Base-by-base conservation (phyloP, 2,113 vertebrate genomes). In the Chlorodrepanis virens region DNA sequence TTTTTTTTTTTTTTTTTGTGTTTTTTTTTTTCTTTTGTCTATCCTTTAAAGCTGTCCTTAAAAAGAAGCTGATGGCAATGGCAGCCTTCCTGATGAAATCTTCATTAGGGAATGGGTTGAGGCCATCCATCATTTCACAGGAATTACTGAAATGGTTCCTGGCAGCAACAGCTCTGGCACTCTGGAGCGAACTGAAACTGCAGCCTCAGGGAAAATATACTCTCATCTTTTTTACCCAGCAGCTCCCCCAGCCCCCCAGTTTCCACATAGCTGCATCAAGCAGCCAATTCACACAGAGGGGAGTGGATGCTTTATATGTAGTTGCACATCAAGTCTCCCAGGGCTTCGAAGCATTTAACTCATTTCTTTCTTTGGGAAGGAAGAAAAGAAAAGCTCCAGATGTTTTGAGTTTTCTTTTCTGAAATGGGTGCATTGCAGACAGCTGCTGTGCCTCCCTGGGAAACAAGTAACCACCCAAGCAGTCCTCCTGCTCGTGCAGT, bases 181-280 rank as follows among this genome's bases (percentile, higher is more conserved):
- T 94, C 33, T 61, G 59, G 89, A 95, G 78, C 88, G 61, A 40
- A 57, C 56, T 93, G 85, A 92, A 93, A 83, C 81, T 89, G 75
- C 87, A 93, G 85, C 94, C 74, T 88, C 60, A 91, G 87, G 71
- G 81, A 88, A 96, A 96, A 59, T 45, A 49, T 93, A 95, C 61
- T 87, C 71, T 93, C 75, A 88, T 96, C 84, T 63, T 86, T 96
- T 94, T 74, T 80, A 83, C 47, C 64, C 92, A 90, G 61, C 37
- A 61, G 52, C 78, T 96, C 83, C 69, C 79, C 31, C 27, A 91
- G 71, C n/a, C 76, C 78, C 76, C 20, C 11, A 10, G 8, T 96
- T 91, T 95, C 69, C 69, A 91, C 84, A 77, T 9, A 61, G 49
- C 74, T 84, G 68, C 54, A 35, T 86, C 77, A 81, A 67, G 59